Evolutionary conservation across 2,113 vertebrate species (phyloP).

Genomic region (Columba janthina): DNA sequence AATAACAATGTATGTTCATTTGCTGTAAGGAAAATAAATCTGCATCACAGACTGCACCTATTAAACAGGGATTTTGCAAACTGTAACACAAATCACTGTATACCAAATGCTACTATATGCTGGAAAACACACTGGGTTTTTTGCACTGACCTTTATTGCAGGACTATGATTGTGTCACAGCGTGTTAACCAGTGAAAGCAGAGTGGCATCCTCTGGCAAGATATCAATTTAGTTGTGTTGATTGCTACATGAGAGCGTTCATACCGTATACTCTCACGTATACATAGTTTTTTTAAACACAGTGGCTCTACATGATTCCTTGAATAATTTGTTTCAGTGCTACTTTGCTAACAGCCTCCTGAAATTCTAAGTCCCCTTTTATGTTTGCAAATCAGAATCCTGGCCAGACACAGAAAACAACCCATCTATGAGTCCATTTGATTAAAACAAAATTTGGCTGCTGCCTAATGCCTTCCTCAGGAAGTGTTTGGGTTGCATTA

Average conservation of each 20-base stretch:
- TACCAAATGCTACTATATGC: background rate
- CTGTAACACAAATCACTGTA: background rate
- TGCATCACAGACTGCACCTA: background rate
- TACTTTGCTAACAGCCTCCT: background rate
- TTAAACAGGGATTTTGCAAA: background rate
- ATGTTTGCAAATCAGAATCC: constrained; percentile 36
- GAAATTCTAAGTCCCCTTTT: constrained; percentile 6
- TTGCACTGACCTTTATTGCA: background rate
- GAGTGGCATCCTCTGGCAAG: background rate
- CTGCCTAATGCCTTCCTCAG: constrained; percentile 53
- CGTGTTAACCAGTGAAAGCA: background rate
- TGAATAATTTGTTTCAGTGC: background rate
- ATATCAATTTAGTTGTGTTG: background rate
- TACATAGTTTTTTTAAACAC: background rate
- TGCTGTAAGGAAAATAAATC: background rate
- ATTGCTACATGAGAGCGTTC: background rate
- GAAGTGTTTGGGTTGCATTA: constrained; percentile 60
- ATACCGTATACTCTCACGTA: rapidly evolving
- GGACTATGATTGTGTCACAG: background rate
- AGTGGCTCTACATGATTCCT: background rate
- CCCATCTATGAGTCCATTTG: constrained; percentile 33
- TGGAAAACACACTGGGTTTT: background rate
- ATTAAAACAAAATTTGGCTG: constrained; percentile 63
- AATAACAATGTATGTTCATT: background rate
- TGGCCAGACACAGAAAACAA: constrained; percentile 49